Conservation (phyloP, 2,888 invertebrate genomes). For the Ophioninae sp. region DNA sequence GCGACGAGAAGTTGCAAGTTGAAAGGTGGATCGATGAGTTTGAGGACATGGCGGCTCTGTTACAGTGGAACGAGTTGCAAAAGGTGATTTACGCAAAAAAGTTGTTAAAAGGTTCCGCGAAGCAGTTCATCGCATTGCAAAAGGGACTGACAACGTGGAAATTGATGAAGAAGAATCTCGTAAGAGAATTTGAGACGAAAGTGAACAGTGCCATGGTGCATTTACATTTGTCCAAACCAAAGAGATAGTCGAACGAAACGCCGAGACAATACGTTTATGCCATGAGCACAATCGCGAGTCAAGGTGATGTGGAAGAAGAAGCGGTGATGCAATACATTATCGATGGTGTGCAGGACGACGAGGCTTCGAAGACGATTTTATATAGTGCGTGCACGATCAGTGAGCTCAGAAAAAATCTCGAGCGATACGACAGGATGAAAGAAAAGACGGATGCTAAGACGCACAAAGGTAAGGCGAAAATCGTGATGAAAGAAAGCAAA, state of each 20-base stretch:
- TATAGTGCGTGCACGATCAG: conserved; percentile 51
- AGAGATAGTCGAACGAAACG: conserved; percentile 45
- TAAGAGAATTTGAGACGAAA: conserved; percentile 54
- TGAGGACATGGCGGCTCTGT: conserved; percentile 62
- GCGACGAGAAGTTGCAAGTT: conserved; percentile 47
- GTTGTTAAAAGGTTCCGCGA: conserved; percentile 61
- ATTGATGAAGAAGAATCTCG: conserved; percentile 50
- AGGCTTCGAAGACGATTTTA: conserved; percentile 49
- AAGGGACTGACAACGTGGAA: conserved; percentile 50
- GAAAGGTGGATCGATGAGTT: conserved; percentile 61
- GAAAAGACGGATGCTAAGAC: conserved; percentile 10
- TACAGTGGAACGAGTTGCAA: conserved; percentile 59
- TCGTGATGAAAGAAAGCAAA: conserved; percentile 11
- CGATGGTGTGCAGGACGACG: too few species aligned
- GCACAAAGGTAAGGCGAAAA: conserved; percentile 8
- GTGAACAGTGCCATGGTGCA: conserved; percentile 61
- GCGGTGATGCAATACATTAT: conserved; percentile 57
- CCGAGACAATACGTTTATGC: conserved; percentile 63
- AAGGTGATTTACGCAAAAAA: conserved; percentile 63
- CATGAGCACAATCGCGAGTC: conserved; percentile 60
- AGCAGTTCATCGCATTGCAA: conserved; percentile 59
- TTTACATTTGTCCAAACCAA: conserved; percentile 41
- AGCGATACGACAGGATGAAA: conserved; percentile 37
- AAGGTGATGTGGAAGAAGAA: conserved; percentile 54
- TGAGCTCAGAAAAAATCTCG: conserved; percentile 52